Base-by-base conservation (phyloP, 92 coral and sea anemone species). In the Paragorgia papillata region DNA sequence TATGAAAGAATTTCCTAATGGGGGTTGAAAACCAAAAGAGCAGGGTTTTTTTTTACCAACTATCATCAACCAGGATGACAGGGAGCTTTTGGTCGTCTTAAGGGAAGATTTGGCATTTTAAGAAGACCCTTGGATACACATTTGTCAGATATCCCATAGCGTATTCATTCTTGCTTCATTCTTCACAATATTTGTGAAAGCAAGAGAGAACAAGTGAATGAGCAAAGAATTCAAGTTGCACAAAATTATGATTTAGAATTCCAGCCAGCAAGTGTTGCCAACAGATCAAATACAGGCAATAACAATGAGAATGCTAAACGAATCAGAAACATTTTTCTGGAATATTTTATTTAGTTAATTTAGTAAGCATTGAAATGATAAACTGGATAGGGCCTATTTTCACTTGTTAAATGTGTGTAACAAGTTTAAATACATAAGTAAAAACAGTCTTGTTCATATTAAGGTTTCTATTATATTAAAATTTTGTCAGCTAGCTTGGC, bases 1-100 rank as follows among this genome's bases (percentile, higher is more conserved):
- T 7, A 79, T 79, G 79, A 79, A 79, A 66, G 84, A 80, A 73
- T 80, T 44, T 55, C 51, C 84, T 43, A 66, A 54, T 49, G 91
- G 91, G n/a, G 88, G 86, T 28, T 53, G 83, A 19, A 76, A 87
- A 9, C 48, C 67, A 27, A 84, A 27, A 18, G 63, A 68, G 59
- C 83, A 79, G 30, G 80, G 49, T 79, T 79, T 79, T 66, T 14
- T 60, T 79, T 20, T 79, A 62, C 76, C 41, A 65, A 62, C 54
- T 68, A 32, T 78, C 78, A 18, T 66, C 63, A 20, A 43, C 67
- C 28, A 22, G 67, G 20, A 55, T 55, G 20, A 28, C 85, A 85
- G 74, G 82, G 83, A 66, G 68, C 86, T 27, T 67, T 69, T 69
- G 69, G 70, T 18, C 73, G 73, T 44, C 68, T 81, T 10, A 81